Conservation (phyloP, 2,888 invertebrate species). For the Therioaphis trifolii region DNA sequence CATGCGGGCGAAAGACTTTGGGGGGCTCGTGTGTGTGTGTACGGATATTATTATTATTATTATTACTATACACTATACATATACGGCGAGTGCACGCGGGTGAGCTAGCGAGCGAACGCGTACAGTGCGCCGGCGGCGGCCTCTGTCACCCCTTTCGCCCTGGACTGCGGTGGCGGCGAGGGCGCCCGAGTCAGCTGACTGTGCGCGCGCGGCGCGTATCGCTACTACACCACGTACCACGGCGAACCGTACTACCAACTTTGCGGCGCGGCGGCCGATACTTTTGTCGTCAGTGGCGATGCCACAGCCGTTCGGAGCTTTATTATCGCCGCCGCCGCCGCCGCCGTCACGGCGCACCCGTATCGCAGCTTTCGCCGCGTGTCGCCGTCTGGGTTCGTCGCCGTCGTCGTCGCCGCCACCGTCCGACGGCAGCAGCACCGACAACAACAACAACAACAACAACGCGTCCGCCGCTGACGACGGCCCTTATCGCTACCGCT, state of each 20-base stretch:
- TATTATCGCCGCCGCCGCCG: slow-evolving; percentile 26
- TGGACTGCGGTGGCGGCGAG: neutral
- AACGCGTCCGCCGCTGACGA: slow-evolving; percentile 5
- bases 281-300: slow-evolving; percentile 54
- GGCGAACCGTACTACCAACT: slow-evolving; percentile 45
- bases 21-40: neutral
- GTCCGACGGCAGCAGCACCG: slow-evolving; percentile 27
- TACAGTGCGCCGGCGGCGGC: neutral
- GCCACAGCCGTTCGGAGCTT: slow-evolving; percentile 58
- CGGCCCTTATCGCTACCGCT: slow-evolving; percentile 46
- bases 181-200: slow-evolving; percentile 44
- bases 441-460: slow-evolving; percentile 40
- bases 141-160: neutral
- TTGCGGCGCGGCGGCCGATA: slow-evolving; percentile 36
- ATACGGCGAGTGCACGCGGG: neutral
- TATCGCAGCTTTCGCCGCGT: slow-evolving; percentile 29
- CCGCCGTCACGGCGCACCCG: slow-evolving; percentile 45
- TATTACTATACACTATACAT: neutral
- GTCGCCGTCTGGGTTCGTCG: slow-evolving; percentile 4
- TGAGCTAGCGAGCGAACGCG: neutral
- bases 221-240: neutral
- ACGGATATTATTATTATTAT: neutral
- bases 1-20: slow-evolving; percentile 42
- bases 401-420: neutral
- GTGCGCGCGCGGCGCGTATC: neutral